Evolutionary conservation across 1,140 invertebrate species (phyloP).

Genomic region (Polypedilum pembai): DNA sequence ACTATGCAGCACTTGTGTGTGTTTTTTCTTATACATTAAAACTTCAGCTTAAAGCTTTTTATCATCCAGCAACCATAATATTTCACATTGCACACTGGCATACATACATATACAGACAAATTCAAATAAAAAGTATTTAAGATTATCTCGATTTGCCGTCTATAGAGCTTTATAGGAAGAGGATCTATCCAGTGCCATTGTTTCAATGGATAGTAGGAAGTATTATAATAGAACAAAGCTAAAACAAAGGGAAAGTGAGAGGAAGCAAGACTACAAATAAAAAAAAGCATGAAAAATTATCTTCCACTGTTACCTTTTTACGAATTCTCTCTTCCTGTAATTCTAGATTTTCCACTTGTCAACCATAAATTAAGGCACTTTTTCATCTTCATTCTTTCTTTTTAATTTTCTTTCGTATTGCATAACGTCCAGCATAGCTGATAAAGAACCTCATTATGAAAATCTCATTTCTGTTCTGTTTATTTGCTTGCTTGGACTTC

Average conservation of each 20-base stretch:
- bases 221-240: background rate
- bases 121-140: background rate
- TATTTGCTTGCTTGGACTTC: background rate
- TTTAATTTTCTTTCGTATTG: background rate
- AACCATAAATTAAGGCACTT: constrained; percentile 13
- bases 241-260: background rate
- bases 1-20: too few species aligned
- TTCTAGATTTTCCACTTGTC: background rate
- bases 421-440: background rate
- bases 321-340: background rate
- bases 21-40: too few species aligned
- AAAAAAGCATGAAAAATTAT: constrained; percentile 13
- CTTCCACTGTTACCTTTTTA: background rate
- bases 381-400: background rate
- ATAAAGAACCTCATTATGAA: background rate
- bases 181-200: background rate
- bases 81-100: background rate
- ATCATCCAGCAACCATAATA: too few species aligned
- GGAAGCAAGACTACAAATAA: background rate
- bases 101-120: background rate
- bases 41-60: too few species aligned
- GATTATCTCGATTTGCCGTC: background rate
- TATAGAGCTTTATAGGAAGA: background rate
- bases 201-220: background rate
- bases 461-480: background rate